Percentiles rank a stretch among this genome's conserved stretches.
These are phyloP conservation scores for Cinclus mexicanus DNA, from an alignment of 2,113 vertebrate genomes.

Conservation along the genomic window DNA sequence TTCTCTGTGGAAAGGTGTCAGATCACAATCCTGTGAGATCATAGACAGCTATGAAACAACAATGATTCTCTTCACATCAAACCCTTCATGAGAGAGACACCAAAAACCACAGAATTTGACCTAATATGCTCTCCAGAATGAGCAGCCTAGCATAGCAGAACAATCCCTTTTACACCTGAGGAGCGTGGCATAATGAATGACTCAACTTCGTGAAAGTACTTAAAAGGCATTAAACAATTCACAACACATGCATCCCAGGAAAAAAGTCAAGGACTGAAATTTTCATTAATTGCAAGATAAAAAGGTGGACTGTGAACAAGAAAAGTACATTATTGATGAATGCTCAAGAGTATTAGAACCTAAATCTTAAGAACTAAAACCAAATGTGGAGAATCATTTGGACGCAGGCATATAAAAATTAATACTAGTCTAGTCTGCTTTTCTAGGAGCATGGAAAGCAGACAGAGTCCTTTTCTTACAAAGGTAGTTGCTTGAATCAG, in stretches of 20 bases:
- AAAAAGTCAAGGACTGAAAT: neutral
- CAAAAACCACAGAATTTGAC: neutral
- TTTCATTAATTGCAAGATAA: neutral
- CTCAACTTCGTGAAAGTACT: neutral
- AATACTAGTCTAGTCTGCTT: neutral
- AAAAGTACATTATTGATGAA: neutral
- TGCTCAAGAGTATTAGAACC: neutral
- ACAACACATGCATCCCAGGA: neutral
- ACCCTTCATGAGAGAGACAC: neutral
- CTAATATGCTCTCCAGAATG: neutral
- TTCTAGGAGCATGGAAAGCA: neutral
- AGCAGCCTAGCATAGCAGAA: neutral
- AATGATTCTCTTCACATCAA: neutral
- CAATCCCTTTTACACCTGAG: neutral
- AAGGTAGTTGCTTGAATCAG: neutral
- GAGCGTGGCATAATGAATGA: neutral
- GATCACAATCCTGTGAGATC: neutral
- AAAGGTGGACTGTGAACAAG: neutral
- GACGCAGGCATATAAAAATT: neutral
- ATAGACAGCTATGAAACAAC: neutral
- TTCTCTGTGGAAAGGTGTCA: neutral
- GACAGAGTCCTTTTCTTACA: neutral
- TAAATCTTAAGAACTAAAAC: neutral
- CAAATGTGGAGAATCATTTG: neutral
- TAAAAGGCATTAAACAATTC: neutral